Base-by-base conservation (phyloP, 1,140 invertebrate species). In the Drosophila navojoa region DNA sequence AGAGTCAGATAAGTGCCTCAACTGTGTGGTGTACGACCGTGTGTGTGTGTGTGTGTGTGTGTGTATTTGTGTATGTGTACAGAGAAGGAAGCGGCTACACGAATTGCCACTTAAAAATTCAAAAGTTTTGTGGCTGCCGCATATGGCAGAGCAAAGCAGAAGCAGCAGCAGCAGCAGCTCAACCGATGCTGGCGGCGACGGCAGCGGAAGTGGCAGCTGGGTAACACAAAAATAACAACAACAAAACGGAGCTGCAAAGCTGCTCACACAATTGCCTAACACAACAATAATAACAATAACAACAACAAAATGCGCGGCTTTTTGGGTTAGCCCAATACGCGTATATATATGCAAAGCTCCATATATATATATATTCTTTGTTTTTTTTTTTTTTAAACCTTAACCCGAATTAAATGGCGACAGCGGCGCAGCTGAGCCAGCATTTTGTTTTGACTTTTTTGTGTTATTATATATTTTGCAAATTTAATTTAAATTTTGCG, bases 71-170 rank as follows among this genome's bases (percentile, higher is more conserved):
- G 52, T 71, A 59, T 45, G 38, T 19, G 15, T 13, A 40, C 38
- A 29, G 44, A 64, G 62, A 70, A 84, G 77, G 81, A 79, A 72
- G 80, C 72, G 72, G 71, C 71, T 81, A 90, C 85, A 86, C 81
- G 81, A 85, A 81, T 81, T 90, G 86, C 86, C 86, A 90, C 85
- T 90, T 90, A 90, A 90, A 90, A 90, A 90, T 90, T 90, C 86
- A 90, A 90, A 81, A 90, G 81, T 87, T 89, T 79, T 87, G 84
- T 68, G 84, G 82, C 72, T 76, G 76, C 42, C 82, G 82, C 81
- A 85, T 85, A 85, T 85, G 81, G 82, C 75, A 64, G 66, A 68
- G 66, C 52, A 32, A 42, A 42, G 54, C 44, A 27, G 63, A 50
- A 19, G 2, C 19, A 19, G 19, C 1, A 45, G 42, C 55, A 58